These are phyloP conservation scores for Eciton burchellii DNA, from an alignment of 1,140 invertebrate genomes.

Conservation along the genomic window DNA sequence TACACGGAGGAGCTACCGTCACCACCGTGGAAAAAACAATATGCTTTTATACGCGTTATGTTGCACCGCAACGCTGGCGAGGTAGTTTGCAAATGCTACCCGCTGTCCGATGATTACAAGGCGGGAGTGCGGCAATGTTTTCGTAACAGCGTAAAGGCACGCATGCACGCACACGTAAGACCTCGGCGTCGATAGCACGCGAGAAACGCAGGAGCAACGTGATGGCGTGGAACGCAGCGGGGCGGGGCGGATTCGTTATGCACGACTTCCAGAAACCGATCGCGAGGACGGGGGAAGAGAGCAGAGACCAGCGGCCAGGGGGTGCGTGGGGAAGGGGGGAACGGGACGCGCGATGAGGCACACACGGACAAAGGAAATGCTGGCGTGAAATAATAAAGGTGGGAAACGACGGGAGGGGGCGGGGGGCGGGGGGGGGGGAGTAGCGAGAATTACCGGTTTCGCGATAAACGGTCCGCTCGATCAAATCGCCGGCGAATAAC, in stretches of 20 bases:
- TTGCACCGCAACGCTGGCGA: not conserved
- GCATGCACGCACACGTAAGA: not conserved
- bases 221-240: not conserved
- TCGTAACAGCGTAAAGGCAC: slow-evolving; percentile 18
- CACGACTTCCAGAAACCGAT: slow-evolving; percentile 45
- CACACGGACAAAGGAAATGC: slow-evolving; percentile 23
- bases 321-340: slow-evolving; percentile 26
- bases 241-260: slow-evolving; percentile 38
- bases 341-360: not conserved
- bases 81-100: slow-evolving; percentile 20
- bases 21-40: slow-evolving; percentile 30
- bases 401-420: not conserved
- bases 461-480: slow-evolving; percentile 72
- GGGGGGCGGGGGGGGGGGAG: not conserved
- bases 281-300: too few species aligned
- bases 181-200: slow-evolving; percentile 3
- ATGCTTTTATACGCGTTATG: not conserved
- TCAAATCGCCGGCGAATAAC: slow-evolving; percentile 70
- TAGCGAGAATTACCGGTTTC: slow-evolving; percentile 69
- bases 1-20: not conserved
- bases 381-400: slow-evolving; percentile 40
- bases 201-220: not conserved
- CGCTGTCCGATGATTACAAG: slow-evolving; percentile 27
- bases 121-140: slow-evolving; percentile 25
- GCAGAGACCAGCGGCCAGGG: too few species aligned